Percentiles rank a stretch among this genome's conserved stretches.
phyloP scores from a whole-genome alignment of 2,797 vertebrate genomes.

The Manis crassicaudata region DNA sequence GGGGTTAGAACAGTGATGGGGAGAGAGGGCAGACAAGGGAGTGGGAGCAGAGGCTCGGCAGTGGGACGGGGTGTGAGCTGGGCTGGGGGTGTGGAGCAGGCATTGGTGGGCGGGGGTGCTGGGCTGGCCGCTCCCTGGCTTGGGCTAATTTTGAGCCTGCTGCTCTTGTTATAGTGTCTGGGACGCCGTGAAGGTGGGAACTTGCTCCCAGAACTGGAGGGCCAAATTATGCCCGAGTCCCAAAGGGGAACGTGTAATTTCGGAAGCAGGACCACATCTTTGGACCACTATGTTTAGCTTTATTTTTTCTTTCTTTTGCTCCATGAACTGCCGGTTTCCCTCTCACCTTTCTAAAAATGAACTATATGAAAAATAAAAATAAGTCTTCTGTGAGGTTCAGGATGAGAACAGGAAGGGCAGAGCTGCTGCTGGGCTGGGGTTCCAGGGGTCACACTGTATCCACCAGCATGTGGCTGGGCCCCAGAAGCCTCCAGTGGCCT shows the following conservation, averaged over 20 bases:
- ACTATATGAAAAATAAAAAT: constrained; percentile 65
- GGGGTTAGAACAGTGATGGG: neutral
- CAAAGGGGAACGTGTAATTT: constrained; percentile 79
- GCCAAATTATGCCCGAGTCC: constrained; percentile 66
- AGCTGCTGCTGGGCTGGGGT: neutral
- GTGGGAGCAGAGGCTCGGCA: neutral
- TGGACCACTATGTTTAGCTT: constrained; percentile 72
- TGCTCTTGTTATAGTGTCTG: constrained; percentile 54
- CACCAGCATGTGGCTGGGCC: neutral
- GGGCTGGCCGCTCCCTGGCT: neutral
- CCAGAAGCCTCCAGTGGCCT: neutral
- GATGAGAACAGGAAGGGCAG: constrained; percentile 30
- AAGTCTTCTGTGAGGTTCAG: constrained; percentile 56
- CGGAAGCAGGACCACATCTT: constrained; percentile 60
- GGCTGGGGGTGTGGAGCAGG: neutral
- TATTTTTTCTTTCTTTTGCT: constrained; percentile 59
- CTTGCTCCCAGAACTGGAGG: constrained; percentile 64
- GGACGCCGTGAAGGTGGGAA: constrained; percentile 69
- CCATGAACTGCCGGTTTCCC: constrained; percentile 69
- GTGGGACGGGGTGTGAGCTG: neutral
- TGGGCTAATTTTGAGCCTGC: constrained; percentile 57
- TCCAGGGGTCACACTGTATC: neutral
- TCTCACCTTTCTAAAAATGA: constrained; percentile 76
- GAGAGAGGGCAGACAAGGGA: neutral
- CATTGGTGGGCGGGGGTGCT: neutral